These are phyloP conservation scores for Coryphaenoides rupestris DNA, from an alignment of 2,113 vertebrate species.

Conservation along the genomic window DNA sequence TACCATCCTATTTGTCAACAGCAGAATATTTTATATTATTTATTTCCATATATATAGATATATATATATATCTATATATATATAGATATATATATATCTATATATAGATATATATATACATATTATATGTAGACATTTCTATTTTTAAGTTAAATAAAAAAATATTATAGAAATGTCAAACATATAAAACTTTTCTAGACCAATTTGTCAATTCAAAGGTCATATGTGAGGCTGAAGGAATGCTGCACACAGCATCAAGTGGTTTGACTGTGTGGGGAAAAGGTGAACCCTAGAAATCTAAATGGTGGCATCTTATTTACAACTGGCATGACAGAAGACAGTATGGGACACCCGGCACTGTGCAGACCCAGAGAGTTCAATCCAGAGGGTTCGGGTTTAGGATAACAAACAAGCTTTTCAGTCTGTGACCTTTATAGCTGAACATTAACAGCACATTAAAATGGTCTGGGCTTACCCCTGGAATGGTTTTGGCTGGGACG, in stretches of 20 bases:
- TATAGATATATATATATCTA: too few relatives aligned
- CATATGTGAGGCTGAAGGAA: conserved; percentile 32
- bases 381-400: conserved; percentile 11
- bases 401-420: conserved; percentile 28
- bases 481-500: conserved; percentile 22
- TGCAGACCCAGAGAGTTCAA: conserved; percentile 3
- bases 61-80: too few relatives aligned
- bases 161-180: too few relatives aligned
- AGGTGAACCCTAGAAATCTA: conserved; percentile 1
- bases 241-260: conserved; percentile 33
- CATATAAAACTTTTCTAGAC: too few relatives aligned
- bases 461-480: conserved; percentile 17
- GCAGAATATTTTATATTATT: background rate
- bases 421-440: conserved; percentile 29
- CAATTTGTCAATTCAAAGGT: conserved; percentile 44
- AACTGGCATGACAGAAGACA: conserved; percentile 50
- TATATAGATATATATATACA: background rate
- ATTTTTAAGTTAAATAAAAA: too few relatives aligned
- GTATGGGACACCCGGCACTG: conserved; percentile 26
- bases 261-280: conserved; percentile 37
- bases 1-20: conserved; percentile 7
- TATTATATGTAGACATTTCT: too few relatives aligned
- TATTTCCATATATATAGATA: too few relatives aligned
- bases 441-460: conserved; percentile 8
- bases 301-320: conserved; percentile 35